Evolutionary conservation across 2,888 invertebrate genomes (phyloP).

Genomic region (Pachydiplax longipennis): DNA sequence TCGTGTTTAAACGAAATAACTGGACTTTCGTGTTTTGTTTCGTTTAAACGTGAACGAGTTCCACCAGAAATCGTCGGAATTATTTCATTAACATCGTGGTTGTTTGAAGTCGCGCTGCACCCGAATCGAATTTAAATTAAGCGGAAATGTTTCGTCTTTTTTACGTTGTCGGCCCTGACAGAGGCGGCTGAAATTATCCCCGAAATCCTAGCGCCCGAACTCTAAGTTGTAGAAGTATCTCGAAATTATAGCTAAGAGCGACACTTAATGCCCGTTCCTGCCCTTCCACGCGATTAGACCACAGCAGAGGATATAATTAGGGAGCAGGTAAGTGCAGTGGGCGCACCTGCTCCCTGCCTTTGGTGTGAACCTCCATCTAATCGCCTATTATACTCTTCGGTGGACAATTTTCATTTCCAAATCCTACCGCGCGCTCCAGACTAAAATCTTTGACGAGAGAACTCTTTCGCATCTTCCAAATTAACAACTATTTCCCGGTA

Average conservation of each 20-base stretch:
- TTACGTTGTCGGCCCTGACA: background rate
- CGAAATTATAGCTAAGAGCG: background rate
- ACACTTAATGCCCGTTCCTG: background rate
- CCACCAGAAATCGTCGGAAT: too few species aligned
- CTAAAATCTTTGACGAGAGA: too few species aligned
- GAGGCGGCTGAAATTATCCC: background rate
- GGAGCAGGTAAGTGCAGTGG: background rate
- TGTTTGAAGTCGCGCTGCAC: too few species aligned
- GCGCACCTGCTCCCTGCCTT: background rate
- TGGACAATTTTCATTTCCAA: too few species aligned
- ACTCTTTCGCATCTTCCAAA: too few species aligned
- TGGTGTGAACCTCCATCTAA: background rate
- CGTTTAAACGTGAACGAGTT: too few species aligned
- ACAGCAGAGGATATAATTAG: background rate
- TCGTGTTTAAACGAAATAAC: too few species aligned
- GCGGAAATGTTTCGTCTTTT: background rate
- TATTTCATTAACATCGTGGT: too few species aligned
- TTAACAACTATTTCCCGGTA: too few species aligned
- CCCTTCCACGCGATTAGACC: background rate
- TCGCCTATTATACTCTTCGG: background rate
- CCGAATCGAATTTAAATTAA: too few species aligned
- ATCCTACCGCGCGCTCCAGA: too few species aligned
- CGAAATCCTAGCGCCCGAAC: background rate
- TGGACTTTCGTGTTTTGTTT: too few species aligned
- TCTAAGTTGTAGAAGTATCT: background rate